Conservation (phyloP, 2,797 vertebrate species). For the Rhodeus uyekii region DNA sequence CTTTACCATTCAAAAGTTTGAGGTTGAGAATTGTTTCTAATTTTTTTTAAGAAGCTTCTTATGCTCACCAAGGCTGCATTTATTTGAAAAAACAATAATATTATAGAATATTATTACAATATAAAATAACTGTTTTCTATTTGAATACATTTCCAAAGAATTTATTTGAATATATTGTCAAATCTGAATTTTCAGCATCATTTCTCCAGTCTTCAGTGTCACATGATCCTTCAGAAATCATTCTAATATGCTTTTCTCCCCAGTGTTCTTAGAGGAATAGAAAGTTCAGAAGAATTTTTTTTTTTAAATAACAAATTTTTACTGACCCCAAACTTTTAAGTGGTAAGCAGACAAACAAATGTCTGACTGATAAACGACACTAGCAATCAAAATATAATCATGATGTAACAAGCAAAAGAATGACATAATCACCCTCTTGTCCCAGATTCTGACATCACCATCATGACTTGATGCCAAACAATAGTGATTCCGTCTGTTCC, state of each 20-base stretch:
- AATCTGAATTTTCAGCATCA: too few species aligned
- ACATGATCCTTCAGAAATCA: not conserved
- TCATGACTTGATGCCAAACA: conserved; percentile 95
- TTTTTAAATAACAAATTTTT: not conserved
- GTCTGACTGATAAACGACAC: not conserved
- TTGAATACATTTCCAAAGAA: too few species aligned
- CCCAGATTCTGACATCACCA: conserved; percentile 96
- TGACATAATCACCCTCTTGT: conserved; percentile 85
- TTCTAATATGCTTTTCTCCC: not conserved
- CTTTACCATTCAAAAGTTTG: not conserved
- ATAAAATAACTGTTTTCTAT: not conserved
- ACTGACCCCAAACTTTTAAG: not conserved
- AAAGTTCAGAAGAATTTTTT: not conserved
- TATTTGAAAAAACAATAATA: not conserved
- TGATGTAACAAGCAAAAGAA: not conserved
- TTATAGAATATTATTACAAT: too few species aligned
- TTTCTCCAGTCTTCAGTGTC: not conserved
- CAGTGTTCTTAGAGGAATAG: not conserved
- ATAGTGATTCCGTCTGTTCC: conserved; percentile 91
- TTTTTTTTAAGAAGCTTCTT: not conserved
- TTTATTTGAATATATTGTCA: too few species aligned
- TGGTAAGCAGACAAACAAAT: not conserved
- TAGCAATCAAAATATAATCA: not conserved
- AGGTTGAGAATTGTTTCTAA: not conserved
- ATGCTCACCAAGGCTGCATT: not conserved